Base-by-base conservation (phyloP, 1,140 invertebrate genomes). In the Triops longicaudatus region DNA sequence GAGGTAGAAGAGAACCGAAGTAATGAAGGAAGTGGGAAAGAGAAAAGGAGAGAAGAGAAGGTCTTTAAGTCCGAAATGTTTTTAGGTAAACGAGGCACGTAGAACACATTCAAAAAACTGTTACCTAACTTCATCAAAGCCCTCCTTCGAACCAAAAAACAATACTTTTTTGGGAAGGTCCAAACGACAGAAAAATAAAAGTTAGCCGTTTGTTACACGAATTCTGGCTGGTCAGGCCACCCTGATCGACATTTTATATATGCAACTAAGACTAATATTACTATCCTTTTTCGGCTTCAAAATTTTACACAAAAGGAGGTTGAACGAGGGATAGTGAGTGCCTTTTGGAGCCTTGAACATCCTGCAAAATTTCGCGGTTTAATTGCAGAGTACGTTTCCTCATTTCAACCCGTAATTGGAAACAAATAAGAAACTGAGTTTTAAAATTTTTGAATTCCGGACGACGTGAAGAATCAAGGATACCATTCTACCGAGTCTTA, bases 161-260 rank as follows among this genome's bases (percentile, higher is more conserved):
- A 37, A 37, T 4, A 63, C 14, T 22, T 63, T 63, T 63, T 63
- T 22, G 50, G 50, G 50, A 63, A 63, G 50, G 50, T 37, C 50
- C 14, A 63, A 63, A 63, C 14, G 50, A 22, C 17, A 63, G 50
- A 17, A 17, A 63, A 17, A 63, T 5, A 22, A n/a, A 14, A 63
- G 17, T 63, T 63, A 37, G 31, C 31, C 31, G 31, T 37, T 37
- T 37, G 31, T 37, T 37, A 37, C 31, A 37, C 31, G 31, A 37
- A 37, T 37, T 37, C 31, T 2, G 31, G 31, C 31, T 37, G 31
- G 22, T 17, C 6, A 63, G 50, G 50, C 50, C 50, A 63, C 50
- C 50, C 50, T 63, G 22, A 63, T 63, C 50, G 50, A 63, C 31
- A 63, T 63, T 63, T 63, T 63, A 63, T n/a, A 63, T 63, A 63